Evolutionary conservation across 2,888 invertebrate species (phyloP).

Genomic region (Lottia scabra): DNA sequence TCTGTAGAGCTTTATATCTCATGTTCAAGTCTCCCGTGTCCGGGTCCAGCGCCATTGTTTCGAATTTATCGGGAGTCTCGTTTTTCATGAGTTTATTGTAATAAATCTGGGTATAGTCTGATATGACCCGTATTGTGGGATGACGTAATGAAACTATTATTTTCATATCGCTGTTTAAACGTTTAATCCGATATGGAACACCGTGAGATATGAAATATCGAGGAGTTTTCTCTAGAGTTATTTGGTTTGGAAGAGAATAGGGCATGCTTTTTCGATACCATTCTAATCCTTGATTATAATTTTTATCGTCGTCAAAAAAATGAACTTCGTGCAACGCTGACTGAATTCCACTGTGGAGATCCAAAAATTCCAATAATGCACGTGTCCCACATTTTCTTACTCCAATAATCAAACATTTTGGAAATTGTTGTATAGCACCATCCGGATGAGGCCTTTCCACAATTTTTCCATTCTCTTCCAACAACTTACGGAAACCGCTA

Average conservation of each 20-base stretch:
- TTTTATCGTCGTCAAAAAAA: conserved; percentile 89
- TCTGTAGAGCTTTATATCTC: conserved; percentile 70
- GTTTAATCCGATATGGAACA: conserved; percentile 92
- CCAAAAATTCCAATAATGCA: conserved; percentile 69
- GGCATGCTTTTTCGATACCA: conserved; percentile 94
- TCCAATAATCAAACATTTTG: conserved; percentile 70
- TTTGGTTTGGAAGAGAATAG: conserved; percentile 88
- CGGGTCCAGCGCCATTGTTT: conserved; percentile 67
- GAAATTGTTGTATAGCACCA: conserved; percentile 58
- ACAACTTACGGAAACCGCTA: conserved; percentile 35
- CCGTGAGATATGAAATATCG: conserved; percentile 96
- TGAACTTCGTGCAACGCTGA: conserved; percentile 96
- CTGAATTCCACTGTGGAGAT: conserved; percentile 78
- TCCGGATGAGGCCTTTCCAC: conserved; percentile 30
- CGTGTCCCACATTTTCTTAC: conserved; percentile 70
- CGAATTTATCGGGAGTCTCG: conserved; percentile 64
- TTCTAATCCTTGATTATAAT: conserved; percentile 90
- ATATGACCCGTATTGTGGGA: conserved; percentile 94
- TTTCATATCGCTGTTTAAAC: conserved; percentile 91
- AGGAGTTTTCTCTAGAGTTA: conserved; percentile 97
- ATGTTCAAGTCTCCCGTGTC: conserved; percentile 68
- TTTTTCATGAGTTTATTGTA: conserved; percentile 71
- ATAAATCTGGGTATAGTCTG: conserved; percentile 94
- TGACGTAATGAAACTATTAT: conserved; percentile 94
- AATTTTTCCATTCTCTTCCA: conserved; percentile 37